phyloP scores from a whole-genome alignment of 2,113 vertebrate species.

The Nothoprocta perdicaria region DNA sequence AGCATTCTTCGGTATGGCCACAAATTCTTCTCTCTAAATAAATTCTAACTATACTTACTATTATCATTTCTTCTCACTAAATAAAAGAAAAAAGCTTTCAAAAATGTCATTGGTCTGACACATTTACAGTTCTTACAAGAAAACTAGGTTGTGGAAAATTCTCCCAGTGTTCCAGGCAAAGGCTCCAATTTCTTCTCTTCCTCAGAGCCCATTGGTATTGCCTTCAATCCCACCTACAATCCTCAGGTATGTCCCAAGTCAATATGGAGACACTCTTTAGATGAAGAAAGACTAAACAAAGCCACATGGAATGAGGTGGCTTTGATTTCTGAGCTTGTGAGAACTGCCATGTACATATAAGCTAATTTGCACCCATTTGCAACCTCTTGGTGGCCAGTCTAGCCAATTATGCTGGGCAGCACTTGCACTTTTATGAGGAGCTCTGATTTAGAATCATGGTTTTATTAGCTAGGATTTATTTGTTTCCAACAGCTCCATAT shows the following conservation, averaged over 20 bases:
- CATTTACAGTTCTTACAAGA: background rate
- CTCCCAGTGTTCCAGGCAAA: background rate
- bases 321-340: background rate
- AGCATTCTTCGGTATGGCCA: background rate
- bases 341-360: background rate
- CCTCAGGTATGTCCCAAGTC: background rate
- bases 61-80: background rate
- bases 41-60: background rate
- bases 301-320: background rate
- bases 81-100: background rate
- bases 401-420: background rate
- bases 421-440: background rate
- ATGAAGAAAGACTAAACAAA: background rate
- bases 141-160: background rate
- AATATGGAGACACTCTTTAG: background rate
- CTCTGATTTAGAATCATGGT: background rate
- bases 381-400: background rate
- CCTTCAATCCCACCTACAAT: background rate
- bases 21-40: constrained; percentile 4
- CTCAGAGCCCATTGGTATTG: background rate
- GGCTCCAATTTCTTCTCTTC: background rate
- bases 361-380: background rate
- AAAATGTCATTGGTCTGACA: background rate
- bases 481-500: background rate
- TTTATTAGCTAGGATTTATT: background rate